Evolutionary conservation across 2,888 invertebrate genomes (phyloP), one percentile per base, ranked within the genome.

Genomic region (Julus scandinavius): DNA sequence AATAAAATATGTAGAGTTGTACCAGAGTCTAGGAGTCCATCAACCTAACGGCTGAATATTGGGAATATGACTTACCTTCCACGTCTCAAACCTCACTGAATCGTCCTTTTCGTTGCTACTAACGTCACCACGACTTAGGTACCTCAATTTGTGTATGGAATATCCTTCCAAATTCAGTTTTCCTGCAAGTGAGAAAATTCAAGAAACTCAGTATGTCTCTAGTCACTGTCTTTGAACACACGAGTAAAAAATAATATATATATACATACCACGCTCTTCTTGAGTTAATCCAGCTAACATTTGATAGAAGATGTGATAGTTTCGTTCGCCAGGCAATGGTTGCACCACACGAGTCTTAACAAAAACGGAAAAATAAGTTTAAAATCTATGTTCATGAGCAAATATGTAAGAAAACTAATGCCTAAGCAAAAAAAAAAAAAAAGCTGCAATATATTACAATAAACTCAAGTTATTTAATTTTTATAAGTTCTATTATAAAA

Each of bases 281-380:
- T 92, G 93, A 84, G 96, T 95, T 45, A 98, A 94, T 0, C 98
- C 98, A 29, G 97, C 97, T 87, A 97, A 93, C 95, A 98, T 96
- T 94, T 98, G 98, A 93, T 98, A 98, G 93, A 98, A 98, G 91
- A 98, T 97, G 92, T 98, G 98, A 93, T 97, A 98, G 93, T 98
- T 98, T 92, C 97, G 97, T 93, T 98, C 98, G 91, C 95, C 95
- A 20, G 96, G 94, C 91, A 96, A 94, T 40, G 97, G 84, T 50
- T 40, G n/a, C 17, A 86, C 49, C 40, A 88, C 83, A 20, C 50
- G 38, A 63, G 87, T 88, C 87, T 83, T 20, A 54, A 50, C 2
- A 89, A 40, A 38, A 80, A 15, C 7, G 54, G 87, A 29, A 88
- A 87, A 87, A 58, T 38, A 40, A n/a, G 85, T 83, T 29, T 29